These are phyloP conservation scores for Cheiracanthium punctorium DNA, from an alignment of 2,888 invertebrate genomes.

Conservation along the genomic window DNA sequence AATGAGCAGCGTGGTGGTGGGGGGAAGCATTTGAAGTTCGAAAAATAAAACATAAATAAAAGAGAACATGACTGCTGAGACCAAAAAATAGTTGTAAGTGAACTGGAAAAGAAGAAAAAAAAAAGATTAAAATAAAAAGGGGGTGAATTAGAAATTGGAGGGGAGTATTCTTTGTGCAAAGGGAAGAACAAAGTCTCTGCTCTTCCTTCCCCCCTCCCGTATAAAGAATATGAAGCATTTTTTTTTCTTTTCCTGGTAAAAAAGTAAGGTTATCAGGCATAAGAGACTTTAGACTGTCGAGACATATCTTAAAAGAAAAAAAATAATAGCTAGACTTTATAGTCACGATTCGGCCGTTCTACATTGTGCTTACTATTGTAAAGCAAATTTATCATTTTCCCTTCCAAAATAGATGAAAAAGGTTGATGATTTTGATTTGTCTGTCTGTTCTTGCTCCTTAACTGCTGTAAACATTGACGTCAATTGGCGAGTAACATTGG, in stretches of 20 bases:
- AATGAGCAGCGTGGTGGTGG: neutral
- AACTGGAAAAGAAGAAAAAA: neutral
- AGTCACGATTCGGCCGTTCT: too few species aligned
- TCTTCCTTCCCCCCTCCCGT: neutral
- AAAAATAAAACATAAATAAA: neutral
- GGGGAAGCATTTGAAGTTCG: neutral
- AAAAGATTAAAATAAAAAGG: conserved; percentile 29
- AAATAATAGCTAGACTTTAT: too few species aligned
- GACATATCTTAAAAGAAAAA: too few species aligned
- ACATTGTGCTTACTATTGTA: too few species aligned
- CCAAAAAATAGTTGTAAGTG: neutral
- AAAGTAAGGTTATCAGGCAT: neutral
- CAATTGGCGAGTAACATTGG: too few species aligned
- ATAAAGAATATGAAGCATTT: neutral
- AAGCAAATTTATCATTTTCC: too few species aligned
- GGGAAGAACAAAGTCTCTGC: neutral
- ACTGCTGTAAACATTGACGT: too few species aligned
- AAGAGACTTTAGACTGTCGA: too few species aligned
- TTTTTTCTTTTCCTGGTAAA: too few species aligned
- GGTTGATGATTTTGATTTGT: too few species aligned
- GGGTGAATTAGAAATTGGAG: conserved; percentile 39
- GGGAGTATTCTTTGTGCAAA: neutral
- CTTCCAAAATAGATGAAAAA: too few species aligned
- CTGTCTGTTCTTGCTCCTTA: too few species aligned
- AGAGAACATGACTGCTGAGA: neutral